Conservation (phyloP, 37 sponge, comb jelly and placozoan species). For the Geodia barretti region DNA sequence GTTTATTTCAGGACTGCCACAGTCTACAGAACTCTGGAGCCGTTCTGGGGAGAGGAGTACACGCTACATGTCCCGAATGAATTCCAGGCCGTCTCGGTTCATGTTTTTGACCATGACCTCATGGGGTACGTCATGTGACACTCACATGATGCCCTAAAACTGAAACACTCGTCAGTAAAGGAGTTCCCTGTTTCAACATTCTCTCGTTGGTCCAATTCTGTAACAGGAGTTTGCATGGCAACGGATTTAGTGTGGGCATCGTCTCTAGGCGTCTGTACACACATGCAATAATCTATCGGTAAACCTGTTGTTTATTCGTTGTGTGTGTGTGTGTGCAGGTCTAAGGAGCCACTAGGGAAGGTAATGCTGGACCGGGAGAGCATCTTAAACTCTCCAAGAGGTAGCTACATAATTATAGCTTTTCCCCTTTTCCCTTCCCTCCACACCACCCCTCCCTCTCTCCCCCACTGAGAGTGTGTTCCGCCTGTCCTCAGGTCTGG, state of each 20-base stretch:
- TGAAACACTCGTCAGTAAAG: no score
- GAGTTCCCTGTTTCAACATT: no score
- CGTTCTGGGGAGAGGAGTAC: slow-evolving; percentile 95
- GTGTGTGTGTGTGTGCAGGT: slow-evolving; percentile 11
- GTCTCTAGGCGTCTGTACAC: neutral
- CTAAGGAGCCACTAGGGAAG: slow-evolving; percentile 75
- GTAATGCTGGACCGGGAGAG: slow-evolving; percentile 55
- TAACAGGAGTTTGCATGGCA: no score
- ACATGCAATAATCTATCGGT: neutral
- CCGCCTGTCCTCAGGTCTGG: slow-evolving; percentile 63
- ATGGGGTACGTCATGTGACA: slow-evolving; percentile 52
- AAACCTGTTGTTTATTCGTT: neutral
- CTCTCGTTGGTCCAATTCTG: no score
- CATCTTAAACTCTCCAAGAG: slow-evolving; percentile 48
- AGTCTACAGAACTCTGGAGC: slow-evolving; percentile 73
- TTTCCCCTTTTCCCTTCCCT: neutral
- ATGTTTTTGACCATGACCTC: slow-evolving; percentile 73
- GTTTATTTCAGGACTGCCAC: slow-evolving; percentile 70
- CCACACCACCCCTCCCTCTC: neutral
- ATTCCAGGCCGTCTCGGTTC: slow-evolving; percentile 78
- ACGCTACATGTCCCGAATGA: slow-evolving; percentile 78
- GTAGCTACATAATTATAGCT: slow-evolving; percentile 11
- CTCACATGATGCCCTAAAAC: no score
- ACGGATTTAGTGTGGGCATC: no score
- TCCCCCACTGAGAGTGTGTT: no score